Evolutionary conservation across 2,888 invertebrate genomes (phyloP), one percentile per base, ranked within the genome.

Genomic region (Morinoia aosen): DNA sequence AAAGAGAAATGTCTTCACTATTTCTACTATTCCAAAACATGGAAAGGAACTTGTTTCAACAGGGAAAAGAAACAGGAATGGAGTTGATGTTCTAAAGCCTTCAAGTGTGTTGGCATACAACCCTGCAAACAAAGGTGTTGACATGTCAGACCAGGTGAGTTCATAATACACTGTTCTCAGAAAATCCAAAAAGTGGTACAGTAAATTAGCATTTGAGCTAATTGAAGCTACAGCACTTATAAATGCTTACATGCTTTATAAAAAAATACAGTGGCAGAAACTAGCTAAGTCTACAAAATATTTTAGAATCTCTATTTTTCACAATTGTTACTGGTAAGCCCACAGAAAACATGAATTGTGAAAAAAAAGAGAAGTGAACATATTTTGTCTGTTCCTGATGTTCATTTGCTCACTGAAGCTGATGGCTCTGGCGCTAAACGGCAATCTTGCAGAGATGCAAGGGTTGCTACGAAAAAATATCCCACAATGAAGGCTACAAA

Each of bases 11-110:
- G 94, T 95, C n/a, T 39, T 88, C 61, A 95, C 90, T 88, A 48
- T 94, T n/a, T 95, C 94, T 76, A 95, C 95, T 88, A 64, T 94
- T 61, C 95, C 95, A 56, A 94, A 95, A 88, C 94, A 95, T 90
- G 88, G 88, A n/a, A 57, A 93, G 40, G 88, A 76, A 56, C 56
- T 88, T 76, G 76, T 94, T 56, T n/a, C 76, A 39, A n/a, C 76
- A 56, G 88, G 91, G 39, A 95, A 95, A 40, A 95, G 5, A 48
- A 48, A 48, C 48, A 48, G 5, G 48, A 48, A 48, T 48, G 48
- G 48, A 48, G 48, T 48, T 57, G 95, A 57, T n/a, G 56, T 95
- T 95, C 58, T 95, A 48, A 95, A 95, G 90, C 95, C 91, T 57
- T 58, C 57, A 95, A 58, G 95, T 95, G 95, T 95, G 33, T 56